Conservation (phyloP, 2,888 invertebrate genomes). For the Allygus modestus region DNA sequence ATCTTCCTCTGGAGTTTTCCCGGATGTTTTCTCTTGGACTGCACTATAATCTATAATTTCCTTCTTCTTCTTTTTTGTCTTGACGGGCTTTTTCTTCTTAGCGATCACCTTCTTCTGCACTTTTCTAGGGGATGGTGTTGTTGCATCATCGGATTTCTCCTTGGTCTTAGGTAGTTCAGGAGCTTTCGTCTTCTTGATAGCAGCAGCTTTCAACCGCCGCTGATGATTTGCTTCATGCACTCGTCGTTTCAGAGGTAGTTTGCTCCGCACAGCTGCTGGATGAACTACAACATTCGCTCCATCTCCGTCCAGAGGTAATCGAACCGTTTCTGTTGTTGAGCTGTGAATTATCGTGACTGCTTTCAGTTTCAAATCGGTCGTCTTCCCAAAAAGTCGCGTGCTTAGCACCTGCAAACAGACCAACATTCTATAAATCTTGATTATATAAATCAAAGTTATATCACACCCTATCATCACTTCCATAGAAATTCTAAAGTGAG, state of each 20-base stretch:
- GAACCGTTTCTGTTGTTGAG: constrained; percentile 92
- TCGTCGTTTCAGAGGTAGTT: constrained; percentile 91
- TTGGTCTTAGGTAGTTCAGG: constrained; percentile 73
- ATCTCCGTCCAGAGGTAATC: constrained; percentile 85
- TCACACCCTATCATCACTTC: too few species aligned
- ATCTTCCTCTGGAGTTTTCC: constrained; percentile 75
- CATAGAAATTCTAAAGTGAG: too few species aligned
- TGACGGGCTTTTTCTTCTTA: constrained; percentile 74
- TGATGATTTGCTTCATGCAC: constrained; percentile 76
- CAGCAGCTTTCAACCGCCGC: constrained; percentile 64
- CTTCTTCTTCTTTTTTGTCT: constrained; percentile 79
- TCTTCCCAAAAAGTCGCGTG: constrained; percentile 88
- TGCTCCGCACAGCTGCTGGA: constrained; percentile 88
- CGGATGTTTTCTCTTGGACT: constrained; percentile 75
- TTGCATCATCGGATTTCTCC: constrained; percentile 70
- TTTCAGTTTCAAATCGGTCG: constrained; percentile 88
- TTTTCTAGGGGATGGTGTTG: constrained; percentile 77
- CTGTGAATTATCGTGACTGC: constrained; percentile 94
- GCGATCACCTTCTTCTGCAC: constrained; percentile 75
- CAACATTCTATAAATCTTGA: too few species aligned
- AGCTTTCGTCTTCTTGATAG: constrained; percentile 73
- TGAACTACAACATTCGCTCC: constrained; percentile 86
- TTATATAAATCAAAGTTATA: not conserved
- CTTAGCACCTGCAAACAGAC: constrained; percentile 82
- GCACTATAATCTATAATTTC: constrained; percentile 90